Base-by-base conservation (phyloP, 2,113 vertebrate genomes). In the Ginglymostoma cirratum region DNA sequence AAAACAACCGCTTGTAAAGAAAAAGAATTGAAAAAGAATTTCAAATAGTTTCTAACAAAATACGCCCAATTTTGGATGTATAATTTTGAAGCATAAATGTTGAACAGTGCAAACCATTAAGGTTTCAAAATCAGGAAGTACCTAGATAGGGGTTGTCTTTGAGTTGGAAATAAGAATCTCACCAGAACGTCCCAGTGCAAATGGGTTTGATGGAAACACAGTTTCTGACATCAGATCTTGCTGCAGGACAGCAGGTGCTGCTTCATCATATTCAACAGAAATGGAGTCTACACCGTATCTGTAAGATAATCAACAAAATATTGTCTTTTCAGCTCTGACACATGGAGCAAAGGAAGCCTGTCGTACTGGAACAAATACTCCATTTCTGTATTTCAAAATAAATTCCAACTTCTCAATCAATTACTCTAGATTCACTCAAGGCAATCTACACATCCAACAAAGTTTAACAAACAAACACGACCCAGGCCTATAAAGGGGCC, bases 121-220 rank as follows among this genome's bases (percentile, higher is more conserved):
- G 67, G 66, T 76, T 70, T 95, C 72, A 95, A 95, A 95, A 72
- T 48, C 69, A 95, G 94, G 30, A 95, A 95, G 94, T 95, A 95
- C 67, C 67, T 72, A 95, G 69, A 48, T 30, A 17, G 24, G 66
- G 42, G 67, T 17, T 93, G 89, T 93, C 69, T 95, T 95, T 95
- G 94, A 95, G 94, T 95, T 95, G 52, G n/a, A 96, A 94, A 97
- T 97, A 97, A 97, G 97, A 97, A 97, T 96, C 98, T 99, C 98
- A 99, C 99, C 98, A 97, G 98, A 98, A 97, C 98, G 97, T 96
- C 98, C 98, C 95, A 98, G 97, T 96, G 97, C 98, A 78, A 97
- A 97, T 89, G 97, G 97, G 96, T 90, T 97, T 96, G 97, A 97
- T 96, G 97, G 97, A 97, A 98, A 97, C 97, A 97, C 96, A 96